Evolutionary conservation across 2,113 vertebrate species (phyloP), one percentile per base, ranked within the genome.

Genomic region (Bothrops jararaca): DNA sequence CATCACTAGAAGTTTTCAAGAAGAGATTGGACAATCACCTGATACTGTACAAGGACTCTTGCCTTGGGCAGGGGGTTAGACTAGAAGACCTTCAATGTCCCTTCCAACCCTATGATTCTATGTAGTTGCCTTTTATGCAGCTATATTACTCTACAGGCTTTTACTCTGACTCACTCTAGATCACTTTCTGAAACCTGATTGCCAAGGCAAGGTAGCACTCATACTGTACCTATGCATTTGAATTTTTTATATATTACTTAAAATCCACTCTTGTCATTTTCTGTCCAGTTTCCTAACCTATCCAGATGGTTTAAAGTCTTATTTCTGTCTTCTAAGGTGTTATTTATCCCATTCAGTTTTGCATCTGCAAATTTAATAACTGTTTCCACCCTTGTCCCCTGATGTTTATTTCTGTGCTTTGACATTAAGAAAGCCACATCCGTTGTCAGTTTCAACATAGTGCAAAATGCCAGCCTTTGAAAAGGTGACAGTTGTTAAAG

Each of bases 381-480:
- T 39, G 34, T 80, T 80, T 18, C 69, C 69, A 80, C 69, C 34
- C 48, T 1, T 18, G 24, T 29, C 42, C 80, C 29, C 34, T 80
- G 39, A 18, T 34, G 39, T 20, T 80, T 80, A 80, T 98, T 98
- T 97, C 96, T 93, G 96, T 96, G 97, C 96, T 90, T 92, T 93
- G 93, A 92, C 98, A 97, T 98, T 98, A 98, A 97, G 98, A 98
- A 97, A 97, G 95, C 92, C 95, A 96, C 95, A 95, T 96, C 92
- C 57, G 91, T 87, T 98, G 98, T 98, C 98, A 98, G 97, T 97
- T 98, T 97, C 97, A 97, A 98, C 97, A 98, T 96, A 95, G 96
- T 94, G 94, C 95, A 97, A 98, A 98, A 98, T 95, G 93, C 96
- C 52, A 96, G 96, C 97, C 98, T 97, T 98, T 96, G 98, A 98